Base-by-base conservation (phyloP, 2,797 vertebrate species). In the Propithecus perrieri region DNA sequence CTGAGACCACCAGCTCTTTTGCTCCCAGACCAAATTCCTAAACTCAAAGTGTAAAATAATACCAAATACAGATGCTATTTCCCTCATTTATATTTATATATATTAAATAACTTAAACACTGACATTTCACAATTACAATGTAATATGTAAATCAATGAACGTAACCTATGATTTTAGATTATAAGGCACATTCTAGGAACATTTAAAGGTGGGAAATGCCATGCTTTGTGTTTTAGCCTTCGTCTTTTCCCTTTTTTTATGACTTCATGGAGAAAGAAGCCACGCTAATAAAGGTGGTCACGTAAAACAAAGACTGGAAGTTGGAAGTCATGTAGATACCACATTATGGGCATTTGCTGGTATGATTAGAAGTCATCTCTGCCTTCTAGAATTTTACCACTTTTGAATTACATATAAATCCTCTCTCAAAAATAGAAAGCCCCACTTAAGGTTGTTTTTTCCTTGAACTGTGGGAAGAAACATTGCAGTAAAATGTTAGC, bases 371-470 rank as follows among this genome's bases (percentile, higher is more conserved):
- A 86, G 69, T 24, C 59, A 90, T 8, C 38, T 89, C 30, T 74
- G 93, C 63, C 38, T 85, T 63, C 20, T 11, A 50, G 18, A 89
- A 87, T 30, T 69, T 35, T 55, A 7, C 9, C 65, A 38, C 46
- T 90, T 96, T 20, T 72, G 35, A 93, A 84, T 94, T 63, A 87
- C 26, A 84, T 83, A 76, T 20, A 61, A 95, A 74, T 55, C 15
- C 43, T 41, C 28, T 94, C 75, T 67, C 35, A 50, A n/a, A 50
- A 84, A 89, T 0, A 94, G 84, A 53, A 83, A 75, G 84, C 6
- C 59, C n/a, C n/a, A 33, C 14, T 28, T 26, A 35, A 69, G 79
- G 69, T 15, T 67, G 30, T 33, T 78, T 75, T n/a, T 48, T 20
- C 88, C 63, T 92, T 43, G 84, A 95, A 72, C 2, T 33, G 22